Evolutionary conservation across 2,113 vertebrate species (phyloP), one percentile per base, ranked within the genome.

Genomic region (Silurus asotus): DNA sequence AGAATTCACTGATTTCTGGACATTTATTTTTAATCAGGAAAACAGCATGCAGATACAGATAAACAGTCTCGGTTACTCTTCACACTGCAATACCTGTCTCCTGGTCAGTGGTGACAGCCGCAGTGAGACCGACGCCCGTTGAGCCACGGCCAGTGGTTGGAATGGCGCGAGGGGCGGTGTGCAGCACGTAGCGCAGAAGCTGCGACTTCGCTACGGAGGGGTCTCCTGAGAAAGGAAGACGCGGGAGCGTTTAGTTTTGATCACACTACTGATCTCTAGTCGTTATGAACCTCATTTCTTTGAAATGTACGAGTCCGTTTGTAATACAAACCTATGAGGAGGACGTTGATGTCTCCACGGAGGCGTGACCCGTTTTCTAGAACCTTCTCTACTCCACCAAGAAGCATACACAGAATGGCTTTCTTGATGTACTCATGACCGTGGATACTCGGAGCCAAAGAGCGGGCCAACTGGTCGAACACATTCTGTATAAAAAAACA

Each of bases 181-280:
- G 94, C 13, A 99, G 96, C 5, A 99, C 98, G 0, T 99, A 99
- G 0, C 98, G 96, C 85, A 99, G 94, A 85, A 99, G 94, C 95
- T 99, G 98, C 48, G 98, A 99, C 87, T 99, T 99, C 25, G 98
- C 98, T 0, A 99, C 98, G 0, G 98, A 99, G 0, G 98, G 98
- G 86, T 99, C 98, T 58, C 98, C 98, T 99, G 88, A 19, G 14
- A 51, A 79, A 69, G 9, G 10, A 53, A 79, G 64, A 62, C 15
- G 8, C 19, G 7, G 61, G 11, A 45, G 58, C 9, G 0, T 45
- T 77, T 48, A 62, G 8, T 15, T 58, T 70, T 19, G 5, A 61
- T 8, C 14, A 25, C 8, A 77, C 9, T 55, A 10, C 28, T 9
- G 8, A 56, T 19, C 9, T 14, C 55, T 28, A 58, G 20, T 55